phyloP scores from a whole-genome alignment of 2,113 vertebrate genomes.

The Merops nubicus region DNA sequence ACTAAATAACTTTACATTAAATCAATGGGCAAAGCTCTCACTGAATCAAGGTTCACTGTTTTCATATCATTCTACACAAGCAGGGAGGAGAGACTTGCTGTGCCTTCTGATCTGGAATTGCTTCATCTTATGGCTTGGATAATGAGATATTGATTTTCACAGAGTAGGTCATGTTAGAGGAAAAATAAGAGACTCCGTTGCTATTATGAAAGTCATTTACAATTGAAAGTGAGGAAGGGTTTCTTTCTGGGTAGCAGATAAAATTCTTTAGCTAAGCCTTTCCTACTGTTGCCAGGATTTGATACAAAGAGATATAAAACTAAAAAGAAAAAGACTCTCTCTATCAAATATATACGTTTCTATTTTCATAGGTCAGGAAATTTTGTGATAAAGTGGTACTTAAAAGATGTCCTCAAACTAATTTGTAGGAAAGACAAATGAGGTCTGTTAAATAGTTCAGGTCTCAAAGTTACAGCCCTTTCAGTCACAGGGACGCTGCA shows the following conservation, averaged over 20 bases:
- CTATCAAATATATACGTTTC: not conserved
- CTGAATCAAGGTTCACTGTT: not conserved
- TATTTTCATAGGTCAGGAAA: not conserved
- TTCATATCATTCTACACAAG: not conserved
- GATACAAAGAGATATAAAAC: not conserved
- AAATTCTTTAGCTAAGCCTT: not conserved
- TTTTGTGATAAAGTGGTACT: not conserved
- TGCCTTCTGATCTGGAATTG: not conserved
- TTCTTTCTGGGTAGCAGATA: not conserved
- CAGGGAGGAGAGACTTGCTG: not conserved
- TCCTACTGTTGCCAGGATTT: not conserved
- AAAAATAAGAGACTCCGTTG: slow-evolving; percentile 13
- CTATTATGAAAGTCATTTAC: slow-evolving; percentile 29
- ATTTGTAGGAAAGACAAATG: not conserved
- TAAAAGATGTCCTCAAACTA: not conserved
- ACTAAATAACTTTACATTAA: not conserved
- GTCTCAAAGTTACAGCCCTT: not conserved
- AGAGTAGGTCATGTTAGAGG: not conserved
- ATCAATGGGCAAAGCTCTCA: not conserved
- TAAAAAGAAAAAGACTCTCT: not conserved
- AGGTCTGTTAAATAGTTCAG: not conserved
- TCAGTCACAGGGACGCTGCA: not conserved
- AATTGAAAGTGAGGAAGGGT: not conserved
- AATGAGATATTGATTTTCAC: slow-evolving; percentile 56
- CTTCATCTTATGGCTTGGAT: slow-evolving; percentile 26